These are phyloP conservation scores for Siphonodentalium dalli DNA, from an alignment of 2,888 invertebrate species.

Conservation along the genomic window DNA sequence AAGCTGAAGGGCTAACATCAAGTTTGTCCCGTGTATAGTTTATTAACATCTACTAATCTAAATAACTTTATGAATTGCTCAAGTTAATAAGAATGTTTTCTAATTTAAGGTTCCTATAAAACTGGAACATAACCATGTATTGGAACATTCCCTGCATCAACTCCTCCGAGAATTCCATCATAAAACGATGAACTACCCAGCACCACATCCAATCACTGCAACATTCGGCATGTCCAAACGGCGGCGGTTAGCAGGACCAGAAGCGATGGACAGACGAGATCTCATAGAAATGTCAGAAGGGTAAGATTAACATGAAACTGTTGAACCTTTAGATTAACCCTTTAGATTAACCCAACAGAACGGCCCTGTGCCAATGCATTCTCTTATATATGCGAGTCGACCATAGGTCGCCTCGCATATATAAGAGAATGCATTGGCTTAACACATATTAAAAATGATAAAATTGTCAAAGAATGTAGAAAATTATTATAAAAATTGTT, in stretches of 20 bases:
- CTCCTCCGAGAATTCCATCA: constrained; percentile 89
- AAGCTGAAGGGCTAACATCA: constrained; percentile 5
- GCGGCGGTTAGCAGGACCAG: constrained; percentile 88
- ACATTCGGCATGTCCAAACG: constrained; percentile 92
- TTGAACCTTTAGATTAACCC: neutral
- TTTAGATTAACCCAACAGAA: no score
- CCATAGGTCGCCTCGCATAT: no score
- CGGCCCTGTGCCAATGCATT: no score
- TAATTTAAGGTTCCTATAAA: constrained; percentile 38
- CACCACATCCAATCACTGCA: constrained; percentile 94
- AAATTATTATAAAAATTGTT: no score
- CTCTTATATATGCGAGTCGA: no score
- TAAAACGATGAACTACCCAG: constrained; percentile 89
- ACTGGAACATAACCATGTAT: constrained; percentile 89
- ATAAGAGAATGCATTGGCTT: no score
- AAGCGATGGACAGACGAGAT: constrained; percentile 86
- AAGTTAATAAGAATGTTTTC: no score
- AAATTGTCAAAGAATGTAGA: neutral
- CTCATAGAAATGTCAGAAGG: constrained; percentile 86
- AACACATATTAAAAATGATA: neutral
- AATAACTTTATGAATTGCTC: no score
- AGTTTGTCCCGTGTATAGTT: no score
- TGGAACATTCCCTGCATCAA: constrained; percentile 95
- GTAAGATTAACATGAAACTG: constrained; percentile 55
- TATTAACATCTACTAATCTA: no score